Conservation (phyloP, 2,113 vertebrate species). For the Pygoscelis antarcticus region DNA sequence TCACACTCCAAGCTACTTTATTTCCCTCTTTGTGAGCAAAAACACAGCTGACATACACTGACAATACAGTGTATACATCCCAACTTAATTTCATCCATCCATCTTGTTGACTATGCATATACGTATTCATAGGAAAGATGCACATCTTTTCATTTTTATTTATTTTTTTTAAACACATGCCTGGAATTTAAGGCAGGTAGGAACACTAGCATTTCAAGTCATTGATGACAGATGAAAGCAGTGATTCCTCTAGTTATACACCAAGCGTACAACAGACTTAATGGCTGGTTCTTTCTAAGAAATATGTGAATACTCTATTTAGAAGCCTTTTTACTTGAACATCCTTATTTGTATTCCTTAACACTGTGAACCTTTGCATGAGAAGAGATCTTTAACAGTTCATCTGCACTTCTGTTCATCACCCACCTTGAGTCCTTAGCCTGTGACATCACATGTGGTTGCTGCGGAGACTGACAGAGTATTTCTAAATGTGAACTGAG, state of each 20-base stretch:
- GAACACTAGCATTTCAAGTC: neutral
- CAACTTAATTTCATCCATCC: neutral
- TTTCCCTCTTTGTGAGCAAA: neutral
- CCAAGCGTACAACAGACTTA: neutral
- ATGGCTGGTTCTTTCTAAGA: neutral
- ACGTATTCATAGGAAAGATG: neutral
- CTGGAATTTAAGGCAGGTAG: neutral
- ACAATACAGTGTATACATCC: neutral
- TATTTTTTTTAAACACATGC: neutral
- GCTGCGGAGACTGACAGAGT: constrained; percentile 36
- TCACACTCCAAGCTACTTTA: neutral
- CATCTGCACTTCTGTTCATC: constrained; percentile 31
- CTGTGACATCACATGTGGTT: constrained; percentile 53
- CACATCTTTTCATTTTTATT: neutral
- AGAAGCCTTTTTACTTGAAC: neutral
- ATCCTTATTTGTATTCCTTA: neutral
- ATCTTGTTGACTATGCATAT: neutral
- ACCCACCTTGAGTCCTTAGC: constrained; percentile 51
- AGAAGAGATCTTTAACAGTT: constrained; percentile 28
- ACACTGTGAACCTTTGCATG: neutral
- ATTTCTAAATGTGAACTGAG: constrained; percentile 32
- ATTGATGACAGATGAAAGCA: neutral
- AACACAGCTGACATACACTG: neutral
- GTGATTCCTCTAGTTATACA: neutral
- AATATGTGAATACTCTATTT: neutral